phyloP scores from a whole-genome alignment of 2,113 vertebrate genomes.

The Ammodytes marinus region DNA sequence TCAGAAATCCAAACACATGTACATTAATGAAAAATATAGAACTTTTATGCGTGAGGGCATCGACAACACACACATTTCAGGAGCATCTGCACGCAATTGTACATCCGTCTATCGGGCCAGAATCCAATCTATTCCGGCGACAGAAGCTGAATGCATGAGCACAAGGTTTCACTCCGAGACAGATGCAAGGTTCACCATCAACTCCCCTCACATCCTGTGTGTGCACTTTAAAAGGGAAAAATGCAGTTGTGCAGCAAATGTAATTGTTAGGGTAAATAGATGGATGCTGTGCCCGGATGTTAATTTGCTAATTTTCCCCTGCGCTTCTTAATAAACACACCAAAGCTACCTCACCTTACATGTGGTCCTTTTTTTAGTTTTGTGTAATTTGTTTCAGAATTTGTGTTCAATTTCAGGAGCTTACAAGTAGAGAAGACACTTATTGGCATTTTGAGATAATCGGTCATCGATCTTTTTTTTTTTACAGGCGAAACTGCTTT shows the following conservation, averaged over 20 bases:
- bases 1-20: conserved; percentile 3
- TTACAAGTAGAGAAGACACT: no score
- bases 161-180: conserved; percentile 2
- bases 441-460: conserved; percentile 1
- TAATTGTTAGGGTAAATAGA: conserved; percentile 5
- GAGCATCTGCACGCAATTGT: not conserved
- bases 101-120: not conserved
- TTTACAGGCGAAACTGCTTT: conserved; percentile 1
- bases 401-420: no score
- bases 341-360: not conserved
- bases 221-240: not conserved
- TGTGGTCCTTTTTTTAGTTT: not conserved
- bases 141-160: conserved; percentile 18
- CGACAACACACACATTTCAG: not conserved
- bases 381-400: not conserved
- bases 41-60: not conserved
- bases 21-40: not conserved
- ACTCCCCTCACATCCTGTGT: not conserved
- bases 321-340: not conserved
- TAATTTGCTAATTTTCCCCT: not conserved
- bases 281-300: not conserved
- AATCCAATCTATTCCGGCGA: conserved; percentile 16
- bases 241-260: not conserved
- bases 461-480: not conserved
- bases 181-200: conserved; percentile 20